Percentiles rank a stretch among this genome's conserved stretches.
phyloP scores from a whole-genome alignment of 2,113 vertebrate species.

The Mustelus asterias region DNA sequence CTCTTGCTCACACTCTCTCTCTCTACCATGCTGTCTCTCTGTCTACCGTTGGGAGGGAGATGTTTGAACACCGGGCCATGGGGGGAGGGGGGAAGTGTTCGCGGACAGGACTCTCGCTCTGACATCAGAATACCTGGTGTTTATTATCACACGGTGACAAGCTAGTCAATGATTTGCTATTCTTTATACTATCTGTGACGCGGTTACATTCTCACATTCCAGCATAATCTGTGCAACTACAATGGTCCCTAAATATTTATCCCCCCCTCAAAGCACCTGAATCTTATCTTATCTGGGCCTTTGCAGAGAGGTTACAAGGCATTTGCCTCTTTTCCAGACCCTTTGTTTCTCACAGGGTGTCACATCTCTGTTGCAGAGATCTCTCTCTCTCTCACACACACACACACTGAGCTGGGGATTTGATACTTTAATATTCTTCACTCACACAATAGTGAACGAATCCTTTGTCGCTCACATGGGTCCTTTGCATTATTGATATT shows the following conservation, averaged over 20 bases:
- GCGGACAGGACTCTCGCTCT: background rate
- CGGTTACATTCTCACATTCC: background rate
- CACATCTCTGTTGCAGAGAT: background rate
- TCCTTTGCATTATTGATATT: background rate
- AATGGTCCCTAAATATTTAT: conserved; percentile 1
- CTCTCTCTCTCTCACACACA: background rate
- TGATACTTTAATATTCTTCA: background rate
- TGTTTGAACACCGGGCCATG: too few relatives aligned
- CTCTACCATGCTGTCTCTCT: too few relatives aligned
- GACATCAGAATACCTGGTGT: background rate
- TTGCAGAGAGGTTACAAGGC: background rate
- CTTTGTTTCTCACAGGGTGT: background rate
- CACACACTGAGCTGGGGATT: background rate
- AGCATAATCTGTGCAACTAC: background rate
- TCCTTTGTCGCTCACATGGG: background rate
- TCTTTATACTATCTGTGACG: background rate
- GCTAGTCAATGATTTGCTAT: background rate
- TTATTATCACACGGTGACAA: background rate
- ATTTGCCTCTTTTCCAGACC: background rate
- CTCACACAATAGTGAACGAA: background rate
- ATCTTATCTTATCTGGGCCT: background rate
- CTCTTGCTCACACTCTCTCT: too few relatives aligned
- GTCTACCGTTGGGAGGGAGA: too few relatives aligned
- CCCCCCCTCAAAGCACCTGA: background rate
- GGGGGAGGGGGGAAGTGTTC: background rate